phyloP scores from a whole-genome alignment of 1,140 invertebrate species.

The Rhyzopertha dominica region DNA sequence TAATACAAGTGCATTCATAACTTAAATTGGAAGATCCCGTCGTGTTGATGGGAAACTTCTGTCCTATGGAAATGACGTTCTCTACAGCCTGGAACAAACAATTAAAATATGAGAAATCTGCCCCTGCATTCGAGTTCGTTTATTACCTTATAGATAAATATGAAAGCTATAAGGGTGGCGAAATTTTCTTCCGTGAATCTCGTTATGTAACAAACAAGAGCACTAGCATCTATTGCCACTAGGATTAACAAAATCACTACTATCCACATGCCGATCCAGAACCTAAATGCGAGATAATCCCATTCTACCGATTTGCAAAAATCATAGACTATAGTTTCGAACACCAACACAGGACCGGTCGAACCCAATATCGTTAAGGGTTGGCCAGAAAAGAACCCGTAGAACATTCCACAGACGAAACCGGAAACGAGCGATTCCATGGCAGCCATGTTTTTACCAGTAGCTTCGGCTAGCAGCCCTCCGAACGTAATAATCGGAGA shows the following conservation, averaged over 20 bases:
- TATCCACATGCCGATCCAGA: slow-evolving; percentile 94
- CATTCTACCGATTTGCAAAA: slow-evolving; percentile 83
- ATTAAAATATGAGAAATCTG: neutral
- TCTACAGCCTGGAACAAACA: slow-evolving; percentile 63
- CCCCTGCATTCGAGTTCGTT: neutral
- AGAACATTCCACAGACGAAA: slow-evolving; percentile 91
- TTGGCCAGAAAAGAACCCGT: slow-evolving; percentile 96
- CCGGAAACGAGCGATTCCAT: slow-evolving; percentile 97
- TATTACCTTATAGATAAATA: slow-evolving; percentile 95
- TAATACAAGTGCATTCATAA: slow-evolving; percentile 64
- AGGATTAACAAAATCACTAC: slow-evolving; percentile 79
- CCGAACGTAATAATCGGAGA: slow-evolving; percentile 98
- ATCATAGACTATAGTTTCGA: slow-evolving; percentile 95
- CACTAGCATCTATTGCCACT: slow-evolving; percentile 93
- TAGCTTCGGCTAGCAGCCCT: slow-evolving; percentile 90
- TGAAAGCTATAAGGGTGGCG: slow-evolving; percentile 95
- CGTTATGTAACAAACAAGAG: slow-evolving; percentile 98
- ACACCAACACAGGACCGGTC: slow-evolving; percentile 96
- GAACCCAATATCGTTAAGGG: slow-evolving; percentile 96
- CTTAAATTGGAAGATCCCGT: slow-evolving; percentile 45
- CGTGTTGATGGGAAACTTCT: slow-evolving; percentile 68
- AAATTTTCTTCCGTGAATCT: slow-evolving; percentile 99
- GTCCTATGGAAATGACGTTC: slow-evolving; percentile 79
- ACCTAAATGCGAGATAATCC: slow-evolving; percentile 89
- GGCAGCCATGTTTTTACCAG: slow-evolving; percentile 94